Conservation (phyloP, 2,113 vertebrate genomes). For the Phrynosoma blainvillii region DNA sequence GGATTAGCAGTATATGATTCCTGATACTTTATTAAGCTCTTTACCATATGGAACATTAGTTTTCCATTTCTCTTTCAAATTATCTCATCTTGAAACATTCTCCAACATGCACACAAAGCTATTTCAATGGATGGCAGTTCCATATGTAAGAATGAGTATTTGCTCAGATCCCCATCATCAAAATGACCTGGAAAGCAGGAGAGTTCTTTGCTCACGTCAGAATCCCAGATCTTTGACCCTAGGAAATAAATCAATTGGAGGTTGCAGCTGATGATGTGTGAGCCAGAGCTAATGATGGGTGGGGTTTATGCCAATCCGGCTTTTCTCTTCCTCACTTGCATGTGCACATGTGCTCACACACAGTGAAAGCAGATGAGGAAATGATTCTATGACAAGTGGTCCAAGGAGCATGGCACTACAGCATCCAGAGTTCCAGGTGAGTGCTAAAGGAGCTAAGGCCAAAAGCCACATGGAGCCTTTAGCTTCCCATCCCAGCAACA, state of each 20-base stretch:
- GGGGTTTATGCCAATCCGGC: not conserved
- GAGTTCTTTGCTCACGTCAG: not conserved
- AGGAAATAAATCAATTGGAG: not conserved
- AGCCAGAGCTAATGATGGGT: not conserved
- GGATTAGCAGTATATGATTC: not conserved
- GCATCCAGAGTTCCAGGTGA: not conserved
- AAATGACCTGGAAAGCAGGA: not conserved
- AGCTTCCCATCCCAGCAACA: not conserved
- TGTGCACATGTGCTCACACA: not conserved
- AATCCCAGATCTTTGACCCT: not conserved
- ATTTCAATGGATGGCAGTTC: not conserved
- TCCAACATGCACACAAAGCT: not conserved
- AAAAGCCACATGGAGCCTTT: not conserved
- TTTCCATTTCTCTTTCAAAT: not conserved
- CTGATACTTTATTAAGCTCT: not conserved
- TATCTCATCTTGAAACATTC: no score
- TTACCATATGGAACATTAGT: not conserved
- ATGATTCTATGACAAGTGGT: not conserved
- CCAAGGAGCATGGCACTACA: not conserved
- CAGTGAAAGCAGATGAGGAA: not conserved
- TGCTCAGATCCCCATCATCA: not conserved
- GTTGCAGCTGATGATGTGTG: not conserved
- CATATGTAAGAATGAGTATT: not conserved
- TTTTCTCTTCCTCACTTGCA: not conserved
- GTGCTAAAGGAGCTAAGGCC: not conserved